phyloP scores from a whole-genome alignment of 2,113 vertebrate species.

The Paracanthobrama guichenoti region DNA sequence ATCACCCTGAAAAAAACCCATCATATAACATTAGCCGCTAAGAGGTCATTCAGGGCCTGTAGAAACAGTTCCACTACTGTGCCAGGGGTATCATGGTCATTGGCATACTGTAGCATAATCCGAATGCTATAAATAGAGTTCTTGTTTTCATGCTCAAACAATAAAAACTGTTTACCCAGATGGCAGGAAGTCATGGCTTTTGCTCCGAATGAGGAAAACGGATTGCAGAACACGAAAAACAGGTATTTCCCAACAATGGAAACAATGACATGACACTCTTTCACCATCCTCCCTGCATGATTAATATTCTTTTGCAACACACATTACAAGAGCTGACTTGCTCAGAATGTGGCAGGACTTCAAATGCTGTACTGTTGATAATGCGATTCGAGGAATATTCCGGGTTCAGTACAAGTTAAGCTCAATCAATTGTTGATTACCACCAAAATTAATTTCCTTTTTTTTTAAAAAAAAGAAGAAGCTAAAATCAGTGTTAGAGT shows the following conservation, averaged over 20 bases:
- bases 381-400: conserved; percentile 40
- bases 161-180: conserved; percentile 60
- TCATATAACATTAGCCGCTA: conserved; percentile 24
- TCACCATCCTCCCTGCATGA: conserved; percentile 55
- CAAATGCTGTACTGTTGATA: conserved; percentile 43
- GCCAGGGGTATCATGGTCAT: conserved; percentile 38
- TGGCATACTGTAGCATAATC: conserved; percentile 47
- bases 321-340: conserved; percentile 57
- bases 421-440: not conserved
- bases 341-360: conserved; percentile 55
- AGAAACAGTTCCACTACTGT: conserved; percentile 7
- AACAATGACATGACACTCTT: conserved; percentile 59
- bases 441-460: not conserved
- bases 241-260: conserved; percentile 62
- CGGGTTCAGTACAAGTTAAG: not conserved
- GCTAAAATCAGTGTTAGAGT: not conserved
- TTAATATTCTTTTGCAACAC: conserved; percentile 56
- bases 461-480: not conserved
- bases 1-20: conserved; percentile 28
- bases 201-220: conserved; percentile 61
- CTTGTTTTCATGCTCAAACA: conserved; percentile 55
- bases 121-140: conserved; percentile 53
- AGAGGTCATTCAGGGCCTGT: conserved; percentile 28
- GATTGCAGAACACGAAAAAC: conserved; percentile 60
- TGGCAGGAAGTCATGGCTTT: conserved; percentile 63